Base-by-base conservation (phyloP, 53 echinoderm and acorn worm species). In the Paelopatides confundens region DNA sequence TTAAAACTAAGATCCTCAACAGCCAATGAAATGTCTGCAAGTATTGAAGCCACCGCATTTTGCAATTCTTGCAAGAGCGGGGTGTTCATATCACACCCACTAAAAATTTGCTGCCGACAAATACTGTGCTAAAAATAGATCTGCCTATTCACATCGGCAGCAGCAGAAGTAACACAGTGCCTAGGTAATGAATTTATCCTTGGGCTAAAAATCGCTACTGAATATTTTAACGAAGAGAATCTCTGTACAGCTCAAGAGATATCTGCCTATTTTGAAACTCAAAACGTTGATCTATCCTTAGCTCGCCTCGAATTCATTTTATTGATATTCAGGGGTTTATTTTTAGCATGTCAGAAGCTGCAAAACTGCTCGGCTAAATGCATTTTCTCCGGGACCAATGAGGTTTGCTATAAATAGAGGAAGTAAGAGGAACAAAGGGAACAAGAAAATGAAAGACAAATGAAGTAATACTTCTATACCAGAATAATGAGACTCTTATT, bases 71-170 rank as follows among this genome's bases (percentile, higher is more conserved):
- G 74, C 74, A n/a, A 18, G 46, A 37, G 74, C 74, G n/a, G 74
- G 46, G 74, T 74, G 47, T 74, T 74, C 46, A 35, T 74, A 74
- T 74, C 74, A 74, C 74, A 74, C 74, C 74, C 74, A 74, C 39
- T 46, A 74, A 39, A 74, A 74, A 30, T 74, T 46, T 58, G 6
- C 58, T 58, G 58, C 58, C 21, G 58, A 58, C 58, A 58, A 74
- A 39, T 46, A 74, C 40, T 74, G 46, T 24, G 38, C 74, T 40
- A 74, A 74, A 74, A 74, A 74, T 74, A 74, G 74, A 26, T 40
- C 28, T 24, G 23, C 35, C 74, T 40, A 21, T 18, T 58, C 5
- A 6, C 58, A 26, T 11, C 58, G 6, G 24, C 58, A 58, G 58
- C 21, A 21, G 48, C 48, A 48, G 48, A 48, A 26, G 17, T 40